A percentile compares a stretch with the other conserved stretches of the same genome.
Evolutionary conservation across 2,797 vertebrate species (phyloP).

Genomic region (Gymnothorax javanicus): DNA sequence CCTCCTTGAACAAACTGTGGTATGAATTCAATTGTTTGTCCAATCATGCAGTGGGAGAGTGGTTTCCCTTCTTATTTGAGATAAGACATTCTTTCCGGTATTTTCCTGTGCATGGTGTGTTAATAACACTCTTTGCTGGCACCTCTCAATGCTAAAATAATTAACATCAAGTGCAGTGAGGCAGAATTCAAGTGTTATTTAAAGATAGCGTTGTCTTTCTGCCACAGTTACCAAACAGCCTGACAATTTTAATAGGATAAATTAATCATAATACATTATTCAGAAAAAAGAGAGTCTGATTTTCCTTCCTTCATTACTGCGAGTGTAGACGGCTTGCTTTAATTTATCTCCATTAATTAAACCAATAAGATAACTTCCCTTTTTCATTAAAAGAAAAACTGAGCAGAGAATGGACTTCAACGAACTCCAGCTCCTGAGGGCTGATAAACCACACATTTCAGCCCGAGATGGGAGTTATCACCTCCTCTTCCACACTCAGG

Average conservation of each 20-base stretch:
- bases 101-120: neutral
- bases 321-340: slow-evolving; percentile 7
- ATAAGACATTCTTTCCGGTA: slow-evolving; percentile 2
- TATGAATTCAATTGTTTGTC: slow-evolving; percentile 28
- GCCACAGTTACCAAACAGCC: neutral
- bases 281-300: neutral
- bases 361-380: slow-evolving; percentile 19
- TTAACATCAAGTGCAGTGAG: slow-evolving; percentile 8
- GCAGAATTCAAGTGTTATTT: slow-evolving; percentile 11
- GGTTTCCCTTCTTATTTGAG: neutral
- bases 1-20: slow-evolving; percentile 20
- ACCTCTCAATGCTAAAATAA: slow-evolving; percentile 19
- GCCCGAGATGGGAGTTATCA: slow-evolving; percentile 8
- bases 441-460: neutral
- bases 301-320: slow-evolving; percentile 1
- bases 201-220: slow-evolving; percentile 12
- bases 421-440: neutral
- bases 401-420: slow-evolving; percentile 15
- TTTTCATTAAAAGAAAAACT: slow-evolving; percentile 24
- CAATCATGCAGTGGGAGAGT: slow-evolving; percentile 12
- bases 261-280: slow-evolving; percentile 20
- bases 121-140: neutral
- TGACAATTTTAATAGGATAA: slow-evolving; percentile 12
- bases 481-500: neutral
- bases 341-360: slow-evolving; percentile 36